Evolutionary conservation across 2,888 invertebrate species (phyloP), one percentile per base, ranked within the genome.

Genomic region (Iphiclides podalirius): DNA sequence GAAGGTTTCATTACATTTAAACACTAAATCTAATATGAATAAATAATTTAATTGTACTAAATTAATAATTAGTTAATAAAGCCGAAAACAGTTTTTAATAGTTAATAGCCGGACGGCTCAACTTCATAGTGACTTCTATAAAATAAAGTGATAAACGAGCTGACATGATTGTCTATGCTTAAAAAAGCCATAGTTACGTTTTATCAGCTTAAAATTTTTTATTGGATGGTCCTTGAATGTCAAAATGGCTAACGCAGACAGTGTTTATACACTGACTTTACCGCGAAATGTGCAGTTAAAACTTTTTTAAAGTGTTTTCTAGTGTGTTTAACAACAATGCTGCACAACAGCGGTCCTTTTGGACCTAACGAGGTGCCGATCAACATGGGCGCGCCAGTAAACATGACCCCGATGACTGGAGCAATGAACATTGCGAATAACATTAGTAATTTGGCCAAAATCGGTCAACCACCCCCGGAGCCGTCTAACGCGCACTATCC

Each of bases 331-430:
- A 40, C 13, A 56, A 60, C 52, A 64, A 87, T 87, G 86, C 73
- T 82, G 60, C 85, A 82, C 60, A 84, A 85, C 56, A 84, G 71
- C 49, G 84, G 81, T 57, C 67, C 71, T 53, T 86, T 73, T 55
- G 81, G 77, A 58, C 70, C 77, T 9, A 79, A 73, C 52, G 86
- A 85, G 34, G 61, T 70, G 16, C 77, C 82, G 20, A 62, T 75
- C 38, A 82, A 75, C 53, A 67, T 77, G 65, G 70, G 76, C 47
- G 62, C 72, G 17, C 70, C 80, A 38, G 53, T 77, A 51, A 81
- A 78, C 57, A 68, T 77, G 67, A 63, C 71, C 26, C 71, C 71
- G 58, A 61, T 75, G 41, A 62, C 60, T 56, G 64, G 67, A 12
- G 68, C 72, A 40, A 70, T 76, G 53, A 64, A 61, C 62, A 67